phyloP scores from a whole-genome alignment of 2,797 vertebrate species.

The Darevskia nairensis region DNA sequence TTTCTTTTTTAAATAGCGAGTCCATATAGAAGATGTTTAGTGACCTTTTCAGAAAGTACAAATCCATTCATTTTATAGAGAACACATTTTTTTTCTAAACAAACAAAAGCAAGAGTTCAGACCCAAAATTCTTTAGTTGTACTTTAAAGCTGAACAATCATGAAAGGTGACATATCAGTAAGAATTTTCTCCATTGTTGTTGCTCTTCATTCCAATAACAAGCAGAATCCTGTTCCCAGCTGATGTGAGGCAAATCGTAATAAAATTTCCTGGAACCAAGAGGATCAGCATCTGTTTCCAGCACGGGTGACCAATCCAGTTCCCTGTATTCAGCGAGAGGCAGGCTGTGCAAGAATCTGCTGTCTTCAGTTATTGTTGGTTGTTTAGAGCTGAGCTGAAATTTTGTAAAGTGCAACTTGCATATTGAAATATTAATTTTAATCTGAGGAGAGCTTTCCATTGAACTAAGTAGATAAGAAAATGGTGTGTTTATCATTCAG shows the following conservation, averaged over 20 bases:
- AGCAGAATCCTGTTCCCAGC: neutral
- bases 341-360: neutral
- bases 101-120: neutral
- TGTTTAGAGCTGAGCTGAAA: neutral
- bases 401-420: neutral
- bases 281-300: neutral
- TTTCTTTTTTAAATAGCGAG: neutral
- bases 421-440: neutral
- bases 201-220: neutral
- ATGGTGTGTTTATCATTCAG: neutral
- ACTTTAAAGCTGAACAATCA: neutral
- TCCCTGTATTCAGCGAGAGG: neutral
- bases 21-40: neutral
- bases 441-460: neutral
- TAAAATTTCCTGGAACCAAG: neutral
- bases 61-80: neutral
- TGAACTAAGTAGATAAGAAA: neutral
- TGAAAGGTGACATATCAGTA: neutral
- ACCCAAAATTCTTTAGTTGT: constrained; percentile 7
- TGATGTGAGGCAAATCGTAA: neutral
- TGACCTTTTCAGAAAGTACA: neutral
- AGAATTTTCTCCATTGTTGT: neutral
- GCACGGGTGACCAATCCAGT: neutral
- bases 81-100: neutral
- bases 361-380: neutral